These are phyloP conservation scores for Callaeas wilsoni DNA, from an alignment of 2,113 vertebrate species.

Conservation along the genomic window DNA sequence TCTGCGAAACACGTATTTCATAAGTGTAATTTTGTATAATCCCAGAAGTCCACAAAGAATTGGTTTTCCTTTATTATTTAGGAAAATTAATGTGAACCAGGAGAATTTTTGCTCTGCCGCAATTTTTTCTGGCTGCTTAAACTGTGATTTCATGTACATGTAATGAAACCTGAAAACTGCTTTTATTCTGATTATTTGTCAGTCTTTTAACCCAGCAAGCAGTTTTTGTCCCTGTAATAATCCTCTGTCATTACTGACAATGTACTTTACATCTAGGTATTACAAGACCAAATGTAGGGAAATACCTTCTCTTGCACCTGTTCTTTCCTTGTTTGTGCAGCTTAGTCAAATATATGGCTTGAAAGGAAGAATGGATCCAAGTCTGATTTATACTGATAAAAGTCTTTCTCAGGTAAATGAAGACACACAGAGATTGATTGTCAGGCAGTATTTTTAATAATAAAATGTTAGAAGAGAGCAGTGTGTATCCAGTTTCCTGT, in stretches of 20 bases:
- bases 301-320: not conserved
- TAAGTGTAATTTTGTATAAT: not conserved
- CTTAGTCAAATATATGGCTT: not conserved
- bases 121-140: not conserved
- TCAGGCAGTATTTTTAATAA: not conserved
- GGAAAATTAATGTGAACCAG: not conserved
- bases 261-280: not conserved
- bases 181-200: not conserved
- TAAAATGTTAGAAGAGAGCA: not conserved
- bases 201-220: constrained; percentile 9
- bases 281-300: not conserved
- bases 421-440: not conserved
- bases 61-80: not conserved
- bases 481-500: not conserved
- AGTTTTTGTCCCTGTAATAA: not conserved
- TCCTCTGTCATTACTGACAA: not conserved
- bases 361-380: not conserved
- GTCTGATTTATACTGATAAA: not conserved
- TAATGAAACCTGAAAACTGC: not conserved
- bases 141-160: not conserved
- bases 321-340: not conserved
- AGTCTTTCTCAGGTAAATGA: not conserved
- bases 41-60: not conserved
- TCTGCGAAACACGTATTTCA: not conserved
- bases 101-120: not conserved